Percentiles rank a stretch among this genome's conserved stretches.
Conservation (phyloP, 2,888 invertebrate species). For the Lepidochitona cinerea region DNA sequence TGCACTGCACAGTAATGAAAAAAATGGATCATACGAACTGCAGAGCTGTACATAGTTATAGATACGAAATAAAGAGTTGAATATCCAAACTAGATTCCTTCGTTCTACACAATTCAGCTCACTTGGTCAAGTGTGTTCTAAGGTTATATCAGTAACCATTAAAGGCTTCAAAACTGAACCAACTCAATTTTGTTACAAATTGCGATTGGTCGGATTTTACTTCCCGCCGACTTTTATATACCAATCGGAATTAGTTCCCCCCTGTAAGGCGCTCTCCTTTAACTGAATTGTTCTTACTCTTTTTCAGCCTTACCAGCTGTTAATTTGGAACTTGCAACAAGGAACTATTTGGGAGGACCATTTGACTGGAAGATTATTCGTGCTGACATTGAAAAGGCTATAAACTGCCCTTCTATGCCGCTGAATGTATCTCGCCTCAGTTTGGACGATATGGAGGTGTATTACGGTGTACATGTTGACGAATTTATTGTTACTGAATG, state of each 20-base stretch:
- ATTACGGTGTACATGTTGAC: conserved; percentile 60
- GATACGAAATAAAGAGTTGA: too few relatives aligned
- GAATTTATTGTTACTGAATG: conserved; percentile 65
- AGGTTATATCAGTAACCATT: too few relatives aligned
- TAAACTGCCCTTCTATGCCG: conserved; percentile 49
- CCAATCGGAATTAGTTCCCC: neutral
- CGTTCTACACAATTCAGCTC: too few relatives aligned
- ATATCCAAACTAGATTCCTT: too few relatives aligned
- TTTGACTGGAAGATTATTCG: conserved; percentile 51
- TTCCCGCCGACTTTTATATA: too few relatives aligned
- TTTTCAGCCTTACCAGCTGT: conserved; percentile 63
- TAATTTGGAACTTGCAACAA: conserved; percentile 62
- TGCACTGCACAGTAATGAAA: too few relatives aligned
- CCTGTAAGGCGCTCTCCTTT: neutral
- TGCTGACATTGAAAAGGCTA: conserved; percentile 48
- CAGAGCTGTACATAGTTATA: too few relatives aligned
- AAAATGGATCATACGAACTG: too few relatives aligned
- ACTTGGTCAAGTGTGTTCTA: too few relatives aligned
- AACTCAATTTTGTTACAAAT: too few relatives aligned
- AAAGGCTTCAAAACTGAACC: too few relatives aligned
- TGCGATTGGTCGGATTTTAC: too few relatives aligned
- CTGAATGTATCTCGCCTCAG: conserved; percentile 52
- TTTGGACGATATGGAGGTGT: conserved; percentile 54
- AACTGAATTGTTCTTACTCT: neutral
- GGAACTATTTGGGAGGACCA: conserved; percentile 64